Percentiles rank a stretch among this genome's conserved stretches.
Evolutionary conservation across 2,113 vertebrate species (phyloP).

Genomic region (Bujurquina vittata): DNA sequence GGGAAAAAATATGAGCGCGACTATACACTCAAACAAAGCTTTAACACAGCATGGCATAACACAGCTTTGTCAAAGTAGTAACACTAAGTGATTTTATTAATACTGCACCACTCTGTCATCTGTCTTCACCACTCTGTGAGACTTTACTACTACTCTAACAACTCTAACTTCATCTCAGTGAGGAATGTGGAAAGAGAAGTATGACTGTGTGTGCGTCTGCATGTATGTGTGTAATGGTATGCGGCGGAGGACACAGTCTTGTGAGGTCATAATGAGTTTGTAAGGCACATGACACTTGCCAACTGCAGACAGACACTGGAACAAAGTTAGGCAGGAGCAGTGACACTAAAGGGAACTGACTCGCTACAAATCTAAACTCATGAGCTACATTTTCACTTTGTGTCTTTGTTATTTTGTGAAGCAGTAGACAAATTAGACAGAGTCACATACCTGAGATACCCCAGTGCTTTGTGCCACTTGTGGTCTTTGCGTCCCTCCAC

Average conservation of each 20-base stretch:
- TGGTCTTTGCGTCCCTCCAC: slow-evolving; percentile 51
- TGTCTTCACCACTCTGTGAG: not conserved
- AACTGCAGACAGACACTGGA: not conserved
- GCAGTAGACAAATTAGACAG: not conserved
- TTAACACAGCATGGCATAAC: not conserved
- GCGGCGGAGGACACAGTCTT: slow-evolving; percentile 13
- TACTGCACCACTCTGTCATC: not conserved
- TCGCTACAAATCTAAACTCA: fast-evolving
- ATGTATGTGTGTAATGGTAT: not conserved
- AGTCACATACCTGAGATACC: slow-evolving; percentile 63
- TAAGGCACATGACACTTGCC: slow-evolving; percentile 47
- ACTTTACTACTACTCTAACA: slow-evolving; percentile 19
- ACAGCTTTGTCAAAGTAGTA: not conserved
- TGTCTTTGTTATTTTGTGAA: not conserved
- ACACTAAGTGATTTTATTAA: not conserved
- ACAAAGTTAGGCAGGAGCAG: not conserved
- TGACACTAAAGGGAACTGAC: fast-evolving
- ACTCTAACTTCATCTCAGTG: slow-evolving; percentile 41
- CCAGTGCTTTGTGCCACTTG: slow-evolving; percentile 59
- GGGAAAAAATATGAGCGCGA: not conserved
- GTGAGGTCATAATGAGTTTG: slow-evolving; percentile 51
- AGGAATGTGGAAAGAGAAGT: slow-evolving; percentile 51
- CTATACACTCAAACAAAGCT: not conserved
- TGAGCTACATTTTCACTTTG: slow-evolving; percentile 1
- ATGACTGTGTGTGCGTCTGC: not conserved